Base-by-base conservation (phyloP, 2,888 invertebrate genomes). In the Drepanosiphum platanoidis region DNA sequence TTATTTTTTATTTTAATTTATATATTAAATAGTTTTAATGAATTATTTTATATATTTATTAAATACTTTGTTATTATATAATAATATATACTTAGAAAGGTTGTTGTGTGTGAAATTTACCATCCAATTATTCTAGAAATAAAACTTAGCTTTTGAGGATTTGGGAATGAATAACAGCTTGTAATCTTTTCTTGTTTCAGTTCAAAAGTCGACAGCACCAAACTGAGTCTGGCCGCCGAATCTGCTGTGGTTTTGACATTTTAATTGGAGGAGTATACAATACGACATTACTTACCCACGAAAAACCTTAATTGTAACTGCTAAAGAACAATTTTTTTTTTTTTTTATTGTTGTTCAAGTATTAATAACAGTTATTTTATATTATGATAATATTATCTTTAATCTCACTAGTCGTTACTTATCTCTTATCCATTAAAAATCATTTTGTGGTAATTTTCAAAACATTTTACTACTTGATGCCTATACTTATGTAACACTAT, bases 191-290 rank as follows among this genome's bases (percentile, higher is more conserved):
- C 30, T 32, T 82, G 30, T 83, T 84, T 36, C 52, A 84, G 83
- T 22, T 77, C 75, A 52, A 84, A 84, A 75, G 58, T 84, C 7
- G 7, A 58, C 9, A 52, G 75, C 36, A 66, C 27, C 1, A 36
- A 52, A 66, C 34, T 84, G 22, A 75, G 36, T 52, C 32, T 84
- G 11, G 68, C 83, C 15, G 68, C 75, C 66, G 61, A 84, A 52
- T 84, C 83, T 39, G 83, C 83, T 9, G 66, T 84, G 27, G 83
- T 84, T 52, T 36, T 84, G 22, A 68, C 13, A 32, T 84, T 77
- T 39, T 84, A 75, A 84, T 64, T 13, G 15, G 39, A 39, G 30
- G 9, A 70, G 68, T n/a, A 9, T n/a, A 46, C 36, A 30, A 30
- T 9, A 39, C 22, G 8, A 1, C 46, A 36, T 46, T n/a, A 9